A percentile compares a stretch with the other conserved stretches of the same genome.
These are phyloP conservation scores for Spisula solida DNA, from an alignment of 2,888 invertebrate species.

Conservation along the genomic window DNA sequence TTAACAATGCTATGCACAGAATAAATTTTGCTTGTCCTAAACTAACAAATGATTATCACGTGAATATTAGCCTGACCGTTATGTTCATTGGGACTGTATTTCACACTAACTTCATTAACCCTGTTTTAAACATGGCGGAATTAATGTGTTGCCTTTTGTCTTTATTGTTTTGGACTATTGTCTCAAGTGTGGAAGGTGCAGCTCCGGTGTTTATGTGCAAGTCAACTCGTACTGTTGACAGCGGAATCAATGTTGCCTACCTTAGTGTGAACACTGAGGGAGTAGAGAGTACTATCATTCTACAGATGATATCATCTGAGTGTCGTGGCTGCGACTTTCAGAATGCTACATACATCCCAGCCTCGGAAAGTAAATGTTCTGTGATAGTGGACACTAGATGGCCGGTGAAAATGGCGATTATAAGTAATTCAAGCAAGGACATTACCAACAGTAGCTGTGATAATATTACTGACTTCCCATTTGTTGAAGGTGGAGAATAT, in stretches of 20 bases:
- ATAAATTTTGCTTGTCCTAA: conserved; percentile 3
- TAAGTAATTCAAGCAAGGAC: background rate
- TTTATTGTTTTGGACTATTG: background rate
- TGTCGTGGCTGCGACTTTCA: conserved; percentile 73
- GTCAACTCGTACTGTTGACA: background rate
- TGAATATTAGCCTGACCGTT: background rate
- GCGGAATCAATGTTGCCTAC: conserved; percentile 54
- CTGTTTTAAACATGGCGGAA: background rate
- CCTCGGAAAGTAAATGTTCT: conserved; percentile 70
- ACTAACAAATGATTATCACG: background rate
- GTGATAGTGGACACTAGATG: conserved; percentile 79
- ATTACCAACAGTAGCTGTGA: conserved; percentile 44
- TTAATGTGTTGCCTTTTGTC: background rate
- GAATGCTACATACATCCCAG: conserved; percentile 61
- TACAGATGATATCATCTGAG: conserved; percentile 61
- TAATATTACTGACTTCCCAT: conserved; percentile 9
- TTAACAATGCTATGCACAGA: background rate
- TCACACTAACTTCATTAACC: background rate
- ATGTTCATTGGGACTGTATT: background rate
- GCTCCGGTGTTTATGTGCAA: conserved; percentile 29
- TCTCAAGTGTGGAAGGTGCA: background rate
- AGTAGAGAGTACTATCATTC: conserved; percentile 42
- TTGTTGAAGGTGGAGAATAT: conserved; percentile 61
- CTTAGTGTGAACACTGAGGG: conserved; percentile 59
- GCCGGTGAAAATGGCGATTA: conserved; percentile 70